Base-by-base conservation (phyloP, 2,888 invertebrate genomes). In the Pycnomerus fuliginosus region DNA sequence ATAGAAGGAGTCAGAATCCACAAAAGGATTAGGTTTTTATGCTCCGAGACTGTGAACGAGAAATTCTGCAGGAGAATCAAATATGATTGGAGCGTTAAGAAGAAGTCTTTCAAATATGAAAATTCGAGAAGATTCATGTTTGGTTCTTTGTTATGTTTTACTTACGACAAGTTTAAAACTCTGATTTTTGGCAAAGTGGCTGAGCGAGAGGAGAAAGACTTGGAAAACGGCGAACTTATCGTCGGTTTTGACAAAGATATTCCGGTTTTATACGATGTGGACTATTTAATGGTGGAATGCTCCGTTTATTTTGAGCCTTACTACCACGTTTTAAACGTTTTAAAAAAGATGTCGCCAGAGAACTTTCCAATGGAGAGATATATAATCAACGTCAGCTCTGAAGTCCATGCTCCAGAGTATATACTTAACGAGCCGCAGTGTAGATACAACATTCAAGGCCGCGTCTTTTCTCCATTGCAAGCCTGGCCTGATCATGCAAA, bases 231-330 rank as follows among this genome's bases (percentile, higher is more conserved):
- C 14, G 70, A 77, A 73, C 58, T 79, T 8, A 71, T 73, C 7
- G 73, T 77, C 15, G 69, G 71, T 25, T 75, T 76, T 59, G 69
- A 78, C 23, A 80, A 82, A 22, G 70, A 76, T 74, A 58, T 77
- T 13, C 69, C 68, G 4, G 72, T 75, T 20, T 64, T 70, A 28
- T 74, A 74, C 59, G 68, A 74, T 60, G 16, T 24, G 28, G 38
- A 69, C 0, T 80, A 78, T 46, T 60, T 80, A 0, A 86, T 90
- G 85, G 78, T 87, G 1, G 89, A 90, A 65, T 84, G 87, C 35
- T 82, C 81, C 34, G 82, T 86, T 0, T 92, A 85, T 67, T 90
- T 90, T 64, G 90, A 90, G 61, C 87, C 90, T 0, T 91, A 90
- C 63, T 77, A 83, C 49, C 82, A 85, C 60, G 86, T 89, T 0